Evolutionary conservation across 2,888 invertebrate species (phyloP), one percentile per base, ranked within the genome.

Genomic region (Choreutis nemorana): DNA sequence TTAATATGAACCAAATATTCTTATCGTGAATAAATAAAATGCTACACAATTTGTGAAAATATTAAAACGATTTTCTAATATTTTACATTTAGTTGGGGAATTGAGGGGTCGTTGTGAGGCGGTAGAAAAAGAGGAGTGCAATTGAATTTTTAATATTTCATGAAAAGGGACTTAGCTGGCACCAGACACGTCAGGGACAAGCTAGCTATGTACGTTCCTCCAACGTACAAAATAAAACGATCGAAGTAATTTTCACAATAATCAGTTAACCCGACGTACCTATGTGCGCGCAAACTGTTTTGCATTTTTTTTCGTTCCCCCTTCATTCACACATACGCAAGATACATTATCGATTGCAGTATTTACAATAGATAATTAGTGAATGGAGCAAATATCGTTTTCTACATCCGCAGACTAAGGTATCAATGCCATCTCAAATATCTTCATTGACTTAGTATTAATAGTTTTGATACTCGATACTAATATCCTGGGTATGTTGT

Each of bases 61-160:
- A 75, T 68, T 64, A 58, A 62, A 65, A 63, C 70, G 66, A 75
- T 73, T 64, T 65, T 62, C 62, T 61, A 66, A 75, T 71, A 75
- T 77, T 72, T 77, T 72, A 75, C 71, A 77, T 77, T 77, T 73
- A 70, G 67, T 75, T 65, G 57, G 56, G 57, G 57, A 58, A 58
- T 54, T 56, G 50, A 53, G 46, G 14, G 30, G 50, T 44, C 55
- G 64, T 61, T 53, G 65, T 60, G 59, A 63, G 68, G 71, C 71
- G 63, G 72, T 68, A 71, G 72, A 75, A 77, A 80, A 77, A 79
- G 75, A 78, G 78, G 71, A 75, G 71, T 72, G 75, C 79, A 75
- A 78, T 77, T 77, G 75, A 77, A 77, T 78, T 77, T 79, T 78
- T 77, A 78, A 80, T 79, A 78, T 80, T 78, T 75, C 72, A 78